Evolutionary conservation across 2,888 invertebrate species (phyloP).

Genomic region (Zeuzera pyrina): DNA sequence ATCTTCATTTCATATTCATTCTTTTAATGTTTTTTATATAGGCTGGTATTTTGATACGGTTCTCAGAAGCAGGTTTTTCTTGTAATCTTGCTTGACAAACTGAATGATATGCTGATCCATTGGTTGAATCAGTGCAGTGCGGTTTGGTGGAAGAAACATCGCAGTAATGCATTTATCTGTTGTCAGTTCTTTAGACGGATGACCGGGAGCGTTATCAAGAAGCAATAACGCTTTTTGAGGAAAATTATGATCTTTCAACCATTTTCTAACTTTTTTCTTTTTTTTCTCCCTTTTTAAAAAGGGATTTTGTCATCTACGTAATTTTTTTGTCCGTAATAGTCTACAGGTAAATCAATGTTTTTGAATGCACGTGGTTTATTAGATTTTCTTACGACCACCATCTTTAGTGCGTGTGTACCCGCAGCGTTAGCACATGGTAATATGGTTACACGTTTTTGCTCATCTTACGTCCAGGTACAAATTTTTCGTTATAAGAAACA

Average conservation of each 20-base stretch:
- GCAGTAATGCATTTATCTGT: conserved; percentile 23
- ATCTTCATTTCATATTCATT: conserved; percentile 6
- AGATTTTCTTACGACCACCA: conserved; percentile 21
- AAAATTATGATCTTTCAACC: conserved; percentile 13
- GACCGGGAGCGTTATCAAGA: conserved; percentile 22
- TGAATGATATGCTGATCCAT: conserved; percentile 28
- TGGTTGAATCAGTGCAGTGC: conserved; percentile 25
- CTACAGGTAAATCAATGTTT: conserved; percentile 21
- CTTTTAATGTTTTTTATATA: conserved; percentile 16
- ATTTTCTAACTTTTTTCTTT: conserved; percentile 14
- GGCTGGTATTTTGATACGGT: conserved; percentile 15
- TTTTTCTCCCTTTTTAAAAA: conserved; percentile 25
- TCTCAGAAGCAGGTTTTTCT: conserved; percentile 16
- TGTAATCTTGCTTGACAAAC: conserved; percentile 20
- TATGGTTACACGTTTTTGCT: conserved; percentile 20
- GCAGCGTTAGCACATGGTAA: conserved; percentile 22
- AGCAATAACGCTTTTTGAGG: conserved; percentile 22
- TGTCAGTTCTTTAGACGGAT: conserved; percentile 22
- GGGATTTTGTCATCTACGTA: conserved; percentile 22
- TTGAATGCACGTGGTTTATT: conserved; percentile 23
- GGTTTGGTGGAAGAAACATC: conserved; percentile 25
- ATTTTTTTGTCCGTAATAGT: conserved; percentile 20
- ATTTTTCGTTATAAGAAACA: conserved; percentile 17
- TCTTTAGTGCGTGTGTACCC: conserved; percentile 17
- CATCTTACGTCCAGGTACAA: conserved; percentile 17